These are phyloP conservation scores for Ceratitis capitata DNA, from an alignment of 1,140 invertebrate genomes.

Conservation along the genomic window DNA sequence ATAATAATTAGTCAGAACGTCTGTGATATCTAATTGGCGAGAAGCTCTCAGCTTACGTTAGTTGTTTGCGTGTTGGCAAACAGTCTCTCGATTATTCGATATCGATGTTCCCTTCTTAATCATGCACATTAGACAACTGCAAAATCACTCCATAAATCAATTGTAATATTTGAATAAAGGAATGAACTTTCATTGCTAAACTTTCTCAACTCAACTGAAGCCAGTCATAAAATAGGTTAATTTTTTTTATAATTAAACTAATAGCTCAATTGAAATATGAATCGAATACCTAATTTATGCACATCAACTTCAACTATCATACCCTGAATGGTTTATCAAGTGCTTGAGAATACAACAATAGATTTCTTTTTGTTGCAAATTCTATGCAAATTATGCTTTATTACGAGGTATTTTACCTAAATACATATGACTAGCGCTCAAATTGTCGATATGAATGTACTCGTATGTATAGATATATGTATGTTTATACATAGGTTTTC, in stretches of 20 bases:
- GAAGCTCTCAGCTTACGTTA: no score
- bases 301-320: not conserved
- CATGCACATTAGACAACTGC: no score
- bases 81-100: no score
- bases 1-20: no score
- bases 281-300: not conserved
- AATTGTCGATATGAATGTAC: not conserved
- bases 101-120: no score
- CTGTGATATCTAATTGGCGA: no score
- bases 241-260: not conserved
- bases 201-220: not conserved
- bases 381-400: constrained; percentile 6
- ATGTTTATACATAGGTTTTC: no score
- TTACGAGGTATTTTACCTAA: not conserved
- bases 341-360: not conserved
- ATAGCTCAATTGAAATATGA: not conserved
- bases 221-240: not conserved
- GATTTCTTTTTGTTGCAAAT: not conserved
- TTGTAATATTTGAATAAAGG: not conserved
- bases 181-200: not conserved
- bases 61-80: no score
- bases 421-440: not conserved
- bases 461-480: no score
- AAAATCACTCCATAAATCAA: not conserved
- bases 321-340: not conserved